These are phyloP conservation scores for Clarias magur DNA, from an alignment of 2,113 vertebrate species.

Conservation along the genomic window DNA sequence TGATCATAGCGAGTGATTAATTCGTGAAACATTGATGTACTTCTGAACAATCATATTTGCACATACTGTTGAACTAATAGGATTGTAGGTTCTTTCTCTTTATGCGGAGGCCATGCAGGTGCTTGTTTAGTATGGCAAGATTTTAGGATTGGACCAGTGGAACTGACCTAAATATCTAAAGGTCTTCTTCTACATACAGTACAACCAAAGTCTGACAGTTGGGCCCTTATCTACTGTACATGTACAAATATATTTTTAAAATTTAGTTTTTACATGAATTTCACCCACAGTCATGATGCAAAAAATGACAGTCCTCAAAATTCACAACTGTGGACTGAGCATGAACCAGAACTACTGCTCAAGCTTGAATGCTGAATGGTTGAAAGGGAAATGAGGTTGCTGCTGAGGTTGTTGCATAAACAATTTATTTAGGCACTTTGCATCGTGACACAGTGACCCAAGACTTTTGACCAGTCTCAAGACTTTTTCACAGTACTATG, in stretches of 20 bases:
- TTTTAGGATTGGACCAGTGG: neutral
- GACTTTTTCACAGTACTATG: too few species aligned
- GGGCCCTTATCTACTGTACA: neutral
- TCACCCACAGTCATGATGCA: neutral
- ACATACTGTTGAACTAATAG: neutral
- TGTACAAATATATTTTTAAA: neutral
- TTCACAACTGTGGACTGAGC: neutral
- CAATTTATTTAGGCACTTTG: too few species aligned
- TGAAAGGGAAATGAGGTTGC: too few species aligned
- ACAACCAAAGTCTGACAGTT: neutral
- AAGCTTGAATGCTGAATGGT: too few species aligned
- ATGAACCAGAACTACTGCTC: neutral
- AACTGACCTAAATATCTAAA: neutral
- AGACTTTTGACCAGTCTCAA: too few species aligned
- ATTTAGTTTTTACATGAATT: neutral
- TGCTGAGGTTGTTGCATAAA: too few species aligned
- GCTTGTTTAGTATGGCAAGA: neutral
- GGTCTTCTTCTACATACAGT: neutral
- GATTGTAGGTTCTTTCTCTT: neutral
- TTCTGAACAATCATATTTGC: neutral
- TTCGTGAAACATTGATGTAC: neutral
- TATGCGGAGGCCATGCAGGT: neutral
- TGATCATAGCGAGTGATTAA: conserved; percentile 2
- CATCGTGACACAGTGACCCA: too few species aligned
- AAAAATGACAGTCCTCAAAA: neutral